Conservation (phyloP, 2,888 invertebrate genomes). For the Trichogramma dendrolimi region DNA sequence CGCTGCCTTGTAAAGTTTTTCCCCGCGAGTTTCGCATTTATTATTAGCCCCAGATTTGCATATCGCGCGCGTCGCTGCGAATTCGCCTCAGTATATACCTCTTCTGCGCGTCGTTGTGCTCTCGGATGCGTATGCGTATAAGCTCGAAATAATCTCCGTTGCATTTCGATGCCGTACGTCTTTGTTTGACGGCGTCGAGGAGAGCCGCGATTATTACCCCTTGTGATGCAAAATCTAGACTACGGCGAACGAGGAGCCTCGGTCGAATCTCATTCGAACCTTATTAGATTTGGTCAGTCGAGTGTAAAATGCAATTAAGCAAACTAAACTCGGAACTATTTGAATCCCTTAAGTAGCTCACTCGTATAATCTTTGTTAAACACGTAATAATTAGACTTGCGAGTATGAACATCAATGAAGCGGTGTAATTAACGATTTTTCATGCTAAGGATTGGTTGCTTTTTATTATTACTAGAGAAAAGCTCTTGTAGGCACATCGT, state of each 20-base stretch:
- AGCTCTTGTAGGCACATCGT: no score
- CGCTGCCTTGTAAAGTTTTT: no score
- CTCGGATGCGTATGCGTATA: not conserved
- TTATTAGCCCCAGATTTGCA: no score
- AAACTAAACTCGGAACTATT: slow-evolving; percentile 8
- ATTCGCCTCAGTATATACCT: no score
- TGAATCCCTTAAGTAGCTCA: slow-evolving; percentile 8
- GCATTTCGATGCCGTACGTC: not conserved
- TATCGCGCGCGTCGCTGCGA: no score
- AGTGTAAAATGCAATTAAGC: slow-evolving; percentile 4
- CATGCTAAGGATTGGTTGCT: no score
- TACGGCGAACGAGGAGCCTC: not conserved
- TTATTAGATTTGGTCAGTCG: not conserved
- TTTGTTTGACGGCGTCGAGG: not conserved
- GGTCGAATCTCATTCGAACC: not conserved
- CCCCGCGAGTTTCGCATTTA: no score
- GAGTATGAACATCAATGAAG: no score
- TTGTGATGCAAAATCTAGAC: not conserved
- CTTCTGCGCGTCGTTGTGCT: no score
- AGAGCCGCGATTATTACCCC: not conserved
- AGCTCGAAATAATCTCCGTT: not conserved
- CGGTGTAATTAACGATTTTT: no score
- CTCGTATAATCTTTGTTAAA: not conserved
- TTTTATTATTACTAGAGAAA: no score
- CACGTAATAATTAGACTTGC: no score